These are phyloP conservation scores for Drosophila incognita DNA, from an alignment of 2,888 invertebrate genomes.

Conservation along the genomic window DNA sequence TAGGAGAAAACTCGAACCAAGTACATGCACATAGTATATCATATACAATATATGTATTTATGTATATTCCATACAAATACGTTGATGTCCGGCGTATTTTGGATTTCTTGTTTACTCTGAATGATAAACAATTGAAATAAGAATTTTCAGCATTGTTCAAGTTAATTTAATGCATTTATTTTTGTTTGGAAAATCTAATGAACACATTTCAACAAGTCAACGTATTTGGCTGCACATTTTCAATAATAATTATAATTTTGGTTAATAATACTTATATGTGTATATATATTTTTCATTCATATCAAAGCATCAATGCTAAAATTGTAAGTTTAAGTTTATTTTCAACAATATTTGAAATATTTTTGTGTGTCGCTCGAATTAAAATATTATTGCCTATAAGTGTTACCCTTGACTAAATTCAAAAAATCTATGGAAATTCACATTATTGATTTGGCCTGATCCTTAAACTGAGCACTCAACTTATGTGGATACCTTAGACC, in stretches of 20 bases:
- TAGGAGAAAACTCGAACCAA: conserved; percentile 63
- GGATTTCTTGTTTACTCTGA: conserved; percentile 31
- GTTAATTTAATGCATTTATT: conserved; percentile 2
- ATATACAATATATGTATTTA: conserved; percentile 33
- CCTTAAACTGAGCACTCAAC: conserved; percentile 48
- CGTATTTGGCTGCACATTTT: conserved; percentile 46
- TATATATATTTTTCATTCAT: conserved; percentile 20
- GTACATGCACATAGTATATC: conserved; percentile 54
- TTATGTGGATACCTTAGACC: conserved; percentile 29
- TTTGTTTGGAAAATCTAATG: conserved; percentile 36
- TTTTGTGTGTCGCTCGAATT: conserved; percentile 22
- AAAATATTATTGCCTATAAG: conserved; percentile 60
- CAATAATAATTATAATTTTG: conserved; percentile 20
- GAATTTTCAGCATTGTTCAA: conserved; percentile 23
- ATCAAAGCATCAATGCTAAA: conserved; percentile 53
- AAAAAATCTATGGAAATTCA: conserved; percentile 46
- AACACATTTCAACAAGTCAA: conserved; percentile 63
- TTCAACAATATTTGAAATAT: conserved; percentile 39
- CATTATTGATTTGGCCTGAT: conserved; percentile 21
- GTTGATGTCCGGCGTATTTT: conserved; percentile 28
- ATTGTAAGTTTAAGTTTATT: conserved; percentile 31
- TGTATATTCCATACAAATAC: conserved; percentile 41
- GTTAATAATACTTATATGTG: conserved; percentile 21
- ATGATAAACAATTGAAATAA: conserved; percentile 21
- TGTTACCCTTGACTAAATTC: conserved; percentile 66